Conservation (phyloP, 30 jellyfish, hydroid and myxozoan genomes). For the Sanderia malayensis region DNA sequence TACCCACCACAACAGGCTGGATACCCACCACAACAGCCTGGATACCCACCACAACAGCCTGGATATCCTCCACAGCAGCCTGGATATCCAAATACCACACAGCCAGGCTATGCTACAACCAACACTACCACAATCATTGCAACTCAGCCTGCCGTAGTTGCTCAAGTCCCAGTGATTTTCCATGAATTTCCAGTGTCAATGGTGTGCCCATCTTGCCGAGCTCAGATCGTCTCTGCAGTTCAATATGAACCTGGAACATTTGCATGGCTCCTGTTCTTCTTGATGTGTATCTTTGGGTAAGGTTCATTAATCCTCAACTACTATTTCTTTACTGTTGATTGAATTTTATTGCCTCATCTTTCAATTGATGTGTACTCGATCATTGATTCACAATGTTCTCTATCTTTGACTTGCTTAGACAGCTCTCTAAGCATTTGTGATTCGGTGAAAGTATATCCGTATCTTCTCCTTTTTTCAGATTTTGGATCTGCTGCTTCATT, state of each 20-base stretch:
- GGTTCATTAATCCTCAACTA: too few relatives aligned
- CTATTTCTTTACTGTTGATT: too few relatives aligned
- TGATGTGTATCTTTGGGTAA: slow-evolving; percentile 77
- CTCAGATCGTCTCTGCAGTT: slow-evolving; percentile 72
- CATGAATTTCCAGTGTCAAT: slow-evolving; percentile 70
- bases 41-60: slow-evolving; percentile 47
- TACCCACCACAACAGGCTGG: slow-evolving; percentile 42
- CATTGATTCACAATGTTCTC: too few relatives aligned
- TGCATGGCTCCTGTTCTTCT: slow-evolving; percentile 73
- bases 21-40: slow-evolving; percentile 34
- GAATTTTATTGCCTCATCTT: too few relatives aligned
- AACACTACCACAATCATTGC: slow-evolving; percentile 62
- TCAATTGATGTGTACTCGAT: too few relatives aligned
- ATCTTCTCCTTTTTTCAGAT: slow-evolving; percentile 51
- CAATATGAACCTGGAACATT: slow-evolving; percentile 63
- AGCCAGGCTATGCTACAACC: slow-evolving; percentile 12
- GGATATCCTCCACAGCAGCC: slow-evolving; percentile 52
- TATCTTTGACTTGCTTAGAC: too few relatives aligned
- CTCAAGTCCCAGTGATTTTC: slow-evolving; percentile 45
- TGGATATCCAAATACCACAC: not conserved
- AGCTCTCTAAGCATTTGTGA: too few relatives aligned
- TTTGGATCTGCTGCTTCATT: slow-evolving; percentile 75
- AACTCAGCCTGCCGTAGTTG: slow-evolving; percentile 69
- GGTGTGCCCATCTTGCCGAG: slow-evolving; percentile 79
- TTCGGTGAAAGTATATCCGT: too few relatives aligned